Evolutionary conservation across 2,797 vertebrate genomes (phyloP), one percentile per base, ranked within the genome.

Genomic region (Spatula clypeata): DNA sequence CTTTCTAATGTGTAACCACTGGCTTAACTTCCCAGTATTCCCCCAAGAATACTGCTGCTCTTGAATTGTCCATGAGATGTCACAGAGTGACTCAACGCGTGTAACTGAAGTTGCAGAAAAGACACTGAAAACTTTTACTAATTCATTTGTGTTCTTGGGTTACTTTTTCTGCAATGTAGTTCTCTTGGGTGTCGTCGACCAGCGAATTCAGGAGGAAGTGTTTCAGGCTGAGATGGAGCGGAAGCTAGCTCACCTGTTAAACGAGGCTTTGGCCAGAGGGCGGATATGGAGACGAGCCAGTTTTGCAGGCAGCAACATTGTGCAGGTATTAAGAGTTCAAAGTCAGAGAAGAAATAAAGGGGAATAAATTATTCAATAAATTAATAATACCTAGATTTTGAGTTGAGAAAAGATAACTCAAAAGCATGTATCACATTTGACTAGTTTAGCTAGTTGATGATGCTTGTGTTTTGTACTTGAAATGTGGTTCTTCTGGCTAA

Each of bases 191-290:
- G 99, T 99, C 1, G 91, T 99, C 18, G 99, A 99, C 76, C 99
- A 98, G 97, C 98, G 98, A 36, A 97, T 99, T 61, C 97, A 98
- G 57, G 99, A 99, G 80, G 98, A 99, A 7, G 99, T 99, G 44
- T 99, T 99, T 67, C 99, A 98, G 88, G 99, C 99, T 6, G 99
- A 99, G 92, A 98, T 99, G 98, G 99, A 99, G 96, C 97, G 99
- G 53, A 99, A 99, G 8, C 97, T 99, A 87, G 99, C 99, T 36
- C 98, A 99, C 96, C 98, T 99, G 94, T 97, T 99, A 60, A 98
- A 99, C 45, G 99, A 99, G 91, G 99, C 99, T 6, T 97, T 99
- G 79, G 96, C 98, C 86, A 96, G 96, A 88, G 98, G 98, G 79
- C 97, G 99, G 21, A 97, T 99, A 92, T 99, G 98, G 99, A 99